phyloP scores from a whole-genome alignment of 2,113 vertebrate genomes.

The Electrona antarctica region DNA sequence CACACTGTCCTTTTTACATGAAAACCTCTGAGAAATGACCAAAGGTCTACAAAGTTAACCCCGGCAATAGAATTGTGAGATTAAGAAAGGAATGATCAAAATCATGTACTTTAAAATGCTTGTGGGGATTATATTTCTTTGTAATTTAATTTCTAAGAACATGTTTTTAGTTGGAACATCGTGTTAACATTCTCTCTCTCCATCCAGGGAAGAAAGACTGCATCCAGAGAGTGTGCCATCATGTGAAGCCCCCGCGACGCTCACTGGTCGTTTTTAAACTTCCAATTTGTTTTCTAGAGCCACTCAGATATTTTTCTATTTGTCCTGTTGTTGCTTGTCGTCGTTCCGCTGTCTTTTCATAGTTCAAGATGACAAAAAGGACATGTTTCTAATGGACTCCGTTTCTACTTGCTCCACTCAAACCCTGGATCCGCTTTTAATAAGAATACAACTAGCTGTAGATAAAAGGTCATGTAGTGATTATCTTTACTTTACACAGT shows the following conservation, averaged over 20 bases:
- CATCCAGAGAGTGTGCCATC: slow-evolving; percentile 88
- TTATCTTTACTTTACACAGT: not conserved
- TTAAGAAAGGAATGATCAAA: too few species aligned
- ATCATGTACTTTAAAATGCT: too few species aligned
- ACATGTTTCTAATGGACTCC: slow-evolving; percentile 59
- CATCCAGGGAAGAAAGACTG: slow-evolving; percentile 85
- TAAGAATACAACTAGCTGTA: not conserved
- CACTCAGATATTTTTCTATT: slow-evolving; percentile 84
- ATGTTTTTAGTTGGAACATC: too few species aligned
- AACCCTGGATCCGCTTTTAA: slow-evolving; percentile 31
- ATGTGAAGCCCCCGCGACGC: slow-evolving; percentile 83
- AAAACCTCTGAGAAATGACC: too few species aligned
- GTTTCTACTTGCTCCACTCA: slow-evolving; percentile 50
- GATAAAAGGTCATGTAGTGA: not conserved
- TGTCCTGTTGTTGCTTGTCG: slow-evolving; percentile 66
- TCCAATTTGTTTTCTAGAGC: slow-evolving; percentile 68
- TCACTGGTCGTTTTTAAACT: slow-evolving; percentile 38
- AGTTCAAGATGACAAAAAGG: slow-evolving; percentile 48
- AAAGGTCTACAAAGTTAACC: too few species aligned
- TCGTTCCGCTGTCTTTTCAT: slow-evolving; percentile 43
- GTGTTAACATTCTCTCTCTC: not conserved
- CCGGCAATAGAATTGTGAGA: too few species aligned
- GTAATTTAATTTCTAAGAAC: too few species aligned
- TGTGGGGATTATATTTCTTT: too few species aligned
- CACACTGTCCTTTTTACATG: too few species aligned